These are phyloP conservation scores for Paramuricea clavata DNA, from an alignment of 92 coral and sea anemone species.

Conservation along the genomic window DNA sequence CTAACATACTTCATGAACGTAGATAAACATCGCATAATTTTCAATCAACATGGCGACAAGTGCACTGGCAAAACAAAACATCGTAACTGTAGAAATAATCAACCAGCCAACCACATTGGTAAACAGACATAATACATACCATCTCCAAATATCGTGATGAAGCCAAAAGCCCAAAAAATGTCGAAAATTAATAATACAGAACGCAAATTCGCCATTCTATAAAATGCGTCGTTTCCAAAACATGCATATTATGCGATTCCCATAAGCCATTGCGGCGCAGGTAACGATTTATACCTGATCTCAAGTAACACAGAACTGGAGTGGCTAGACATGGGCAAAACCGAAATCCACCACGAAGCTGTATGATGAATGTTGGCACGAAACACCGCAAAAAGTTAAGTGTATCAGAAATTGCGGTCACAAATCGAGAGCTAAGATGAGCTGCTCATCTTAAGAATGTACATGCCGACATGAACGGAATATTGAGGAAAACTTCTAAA, in stretches of 20 bases:
- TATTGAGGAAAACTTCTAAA: too few relatives aligned
- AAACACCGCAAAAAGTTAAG: too few relatives aligned
- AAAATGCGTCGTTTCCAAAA: background rate
- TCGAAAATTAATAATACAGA: background rate
- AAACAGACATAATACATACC: background rate
- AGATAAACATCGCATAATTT: background rate
- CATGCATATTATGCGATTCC: conserved; percentile 14
- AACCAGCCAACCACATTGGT: background rate
- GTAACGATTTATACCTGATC: background rate
- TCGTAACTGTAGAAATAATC: background rate
- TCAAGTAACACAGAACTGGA: background rate
- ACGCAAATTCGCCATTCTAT: background rate
- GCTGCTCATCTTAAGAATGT: too few relatives aligned
- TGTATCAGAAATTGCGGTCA: too few relatives aligned
- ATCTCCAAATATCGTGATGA: background rate
- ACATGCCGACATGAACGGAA: too few relatives aligned
- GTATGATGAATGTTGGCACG: too few relatives aligned
- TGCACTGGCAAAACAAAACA: background rate
- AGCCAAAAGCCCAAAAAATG: background rate
- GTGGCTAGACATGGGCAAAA: background rate
- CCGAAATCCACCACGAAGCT: too few relatives aligned
- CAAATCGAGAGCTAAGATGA: too few relatives aligned
- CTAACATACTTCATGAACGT: background rate
- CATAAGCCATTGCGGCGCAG: background rate
- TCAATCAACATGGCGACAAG: background rate